Evolutionary conservation across 2,797 vertebrate species (phyloP).

Genomic region (Anas bahamensis): DNA sequence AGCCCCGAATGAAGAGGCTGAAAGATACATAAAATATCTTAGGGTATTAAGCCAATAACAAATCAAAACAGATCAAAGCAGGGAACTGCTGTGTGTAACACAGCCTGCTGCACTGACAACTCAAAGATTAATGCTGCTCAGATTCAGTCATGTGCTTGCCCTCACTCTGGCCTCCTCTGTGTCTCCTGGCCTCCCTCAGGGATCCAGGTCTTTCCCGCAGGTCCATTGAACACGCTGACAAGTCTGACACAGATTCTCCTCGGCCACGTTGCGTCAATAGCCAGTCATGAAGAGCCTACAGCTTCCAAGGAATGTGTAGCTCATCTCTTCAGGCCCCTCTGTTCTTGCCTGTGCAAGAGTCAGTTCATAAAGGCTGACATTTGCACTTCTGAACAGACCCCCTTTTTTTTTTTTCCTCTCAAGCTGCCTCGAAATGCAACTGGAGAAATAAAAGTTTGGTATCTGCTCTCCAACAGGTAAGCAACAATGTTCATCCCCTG

Average conservation of each 20-base stretch:
- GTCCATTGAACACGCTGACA: not conserved
- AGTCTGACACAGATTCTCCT: not conserved
- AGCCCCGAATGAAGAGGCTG: not conserved
- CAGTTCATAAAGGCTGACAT: not conserved
- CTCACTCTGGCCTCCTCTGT: not conserved
- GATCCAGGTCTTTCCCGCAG: not conserved
- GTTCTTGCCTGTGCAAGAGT: not conserved
- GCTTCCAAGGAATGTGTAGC: not conserved
- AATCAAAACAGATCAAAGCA: conserved; percentile 10
- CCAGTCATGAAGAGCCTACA: not conserved
- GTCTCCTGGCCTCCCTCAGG: not conserved
- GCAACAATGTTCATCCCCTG: not conserved
- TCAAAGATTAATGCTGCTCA: not conserved
- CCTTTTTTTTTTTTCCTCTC: not conserved
- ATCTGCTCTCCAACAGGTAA: not conserved
- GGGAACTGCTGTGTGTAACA: not conserved
- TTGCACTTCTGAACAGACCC: not conserved
- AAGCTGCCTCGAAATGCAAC: not conserved
- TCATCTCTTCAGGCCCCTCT: not conserved
- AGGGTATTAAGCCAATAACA: not conserved
- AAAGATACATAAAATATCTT: not conserved
- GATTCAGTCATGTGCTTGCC: not conserved
- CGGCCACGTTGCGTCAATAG: not conserved
- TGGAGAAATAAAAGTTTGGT: not conserved
- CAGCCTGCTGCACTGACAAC: not conserved